Evolutionary conservation across 2,888 invertebrate species (phyloP).

Genomic region (Drosophila paracracens): DNA sequence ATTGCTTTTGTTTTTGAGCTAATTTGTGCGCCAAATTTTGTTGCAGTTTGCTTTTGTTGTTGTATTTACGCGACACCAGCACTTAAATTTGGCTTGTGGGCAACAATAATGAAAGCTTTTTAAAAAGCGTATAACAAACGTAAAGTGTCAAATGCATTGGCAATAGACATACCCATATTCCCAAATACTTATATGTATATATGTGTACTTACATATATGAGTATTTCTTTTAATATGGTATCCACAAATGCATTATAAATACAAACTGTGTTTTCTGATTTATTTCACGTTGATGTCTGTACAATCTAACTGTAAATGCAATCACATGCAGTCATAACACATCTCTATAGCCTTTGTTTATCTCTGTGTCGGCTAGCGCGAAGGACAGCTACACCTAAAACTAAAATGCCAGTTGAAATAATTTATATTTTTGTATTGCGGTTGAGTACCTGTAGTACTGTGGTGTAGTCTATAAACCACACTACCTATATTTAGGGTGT

Average conservation of each 20-base stretch:
- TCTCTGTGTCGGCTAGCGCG: slow-evolving; percentile 13
- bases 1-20: slow-evolving; percentile 34
- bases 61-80: slow-evolving; percentile 35
- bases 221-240: slow-evolving; percentile 75
- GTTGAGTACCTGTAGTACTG: slow-evolving; percentile 43
- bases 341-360: slow-evolving; percentile 46
- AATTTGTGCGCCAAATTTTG: slow-evolving; percentile 42
- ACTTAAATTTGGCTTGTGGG: slow-evolving; percentile 58
- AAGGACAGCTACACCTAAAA: slow-evolving; percentile 42
- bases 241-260: slow-evolving; percentile 72
- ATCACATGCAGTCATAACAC: slow-evolving; percentile 53
- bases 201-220: slow-evolving; percentile 11
- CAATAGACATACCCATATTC: slow-evolving; percentile 16
- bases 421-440: slow-evolving; percentile 67
- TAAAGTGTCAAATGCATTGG: slow-evolving; percentile 50
- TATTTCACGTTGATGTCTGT: slow-evolving; percentile 23
- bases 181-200: slow-evolving; percentile 6
- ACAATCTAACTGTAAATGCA: slow-evolving; percentile 63
- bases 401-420: slow-evolving; percentile 68
- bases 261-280: slow-evolving; percentile 16
- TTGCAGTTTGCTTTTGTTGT: slow-evolving; percentile 30
- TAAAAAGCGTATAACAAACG: slow-evolving; percentile 74
- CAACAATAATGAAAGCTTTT: slow-evolving; percentile 75
- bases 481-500: slow-evolving; percentile 3
- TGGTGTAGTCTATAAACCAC: slow-evolving; percentile 6